Evolutionary conservation across 2,113 vertebrate genomes (phyloP).

Genomic region (Campylomormyrus numenius): DNA sequence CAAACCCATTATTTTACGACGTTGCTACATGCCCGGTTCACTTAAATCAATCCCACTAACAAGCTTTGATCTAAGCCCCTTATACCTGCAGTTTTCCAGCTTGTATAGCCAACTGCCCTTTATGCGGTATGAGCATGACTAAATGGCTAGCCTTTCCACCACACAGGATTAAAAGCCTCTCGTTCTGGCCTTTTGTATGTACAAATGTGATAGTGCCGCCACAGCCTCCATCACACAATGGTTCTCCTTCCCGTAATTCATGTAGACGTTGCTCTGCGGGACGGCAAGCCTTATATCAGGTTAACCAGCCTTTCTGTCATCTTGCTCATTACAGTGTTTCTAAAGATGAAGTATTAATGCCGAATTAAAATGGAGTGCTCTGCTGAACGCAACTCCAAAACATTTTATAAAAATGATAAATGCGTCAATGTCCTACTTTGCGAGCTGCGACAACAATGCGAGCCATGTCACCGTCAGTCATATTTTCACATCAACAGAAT

Average conservation of each 20-base stretch:
- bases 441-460: neutral
- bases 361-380: neutral
- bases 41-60: neutral
- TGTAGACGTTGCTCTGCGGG: neutral
- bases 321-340: neutral
- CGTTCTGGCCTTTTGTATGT: neutral
- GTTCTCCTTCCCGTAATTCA: neutral
- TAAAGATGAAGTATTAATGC: neutral
- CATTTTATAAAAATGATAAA: conserved; percentile 8
- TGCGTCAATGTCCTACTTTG: neutral
- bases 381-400: neutral
- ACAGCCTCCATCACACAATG: neutral
- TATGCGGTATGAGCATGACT: neutral
- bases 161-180: neutral
- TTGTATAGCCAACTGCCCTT: neutral
- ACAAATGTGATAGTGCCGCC: neutral
- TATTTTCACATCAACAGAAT: neutral
- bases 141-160: neutral
- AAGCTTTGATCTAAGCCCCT: neutral
- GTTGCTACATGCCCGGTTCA: neutral
- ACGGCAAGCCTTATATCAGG: neutral
- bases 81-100: neutral
- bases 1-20: neutral
- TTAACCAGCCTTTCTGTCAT: conserved; percentile 6
- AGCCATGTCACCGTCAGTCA: neutral